Evolutionary conservation across 2,113 vertebrate genomes (phyloP), one percentile per base, ranked within the genome.

Genomic region (Lagopus leucura): DNA sequence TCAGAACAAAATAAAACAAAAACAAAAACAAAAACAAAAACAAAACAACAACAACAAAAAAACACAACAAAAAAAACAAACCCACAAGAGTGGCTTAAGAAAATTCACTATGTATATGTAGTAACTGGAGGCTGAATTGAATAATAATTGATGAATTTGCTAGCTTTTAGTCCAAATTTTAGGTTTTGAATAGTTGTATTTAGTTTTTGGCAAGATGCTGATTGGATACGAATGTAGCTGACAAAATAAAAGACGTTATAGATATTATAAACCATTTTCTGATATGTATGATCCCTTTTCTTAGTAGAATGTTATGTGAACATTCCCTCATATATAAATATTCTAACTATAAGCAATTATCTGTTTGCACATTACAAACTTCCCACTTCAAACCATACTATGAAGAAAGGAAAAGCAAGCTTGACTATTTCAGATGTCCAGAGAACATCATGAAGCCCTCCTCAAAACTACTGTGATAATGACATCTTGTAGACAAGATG

Each of bases 231-330:
- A 80, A 77, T 27, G 7, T 42, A 86, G 9, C 9, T 55, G 55
- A 42, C 3, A 65, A 48, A 36, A 70, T 11, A 60, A 89, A 65
- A 50, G 2, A 2, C 1, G 1, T n/a, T 66, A 45, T 58, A 50
- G 2, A 2, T 2, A 1, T n/a, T 66, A 42, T 58, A 58, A 79
- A 73, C 40, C 2, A 63, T 57, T 87, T 65, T 27, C 7, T 36
- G 21, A 21, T 79, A 25, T 45, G 2, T 3, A 15, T 28, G 22
- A 89, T 50, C 3, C 5, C 10, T 50, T 66, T 74, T 79, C 21
- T 45, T 40, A 69, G 11, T 11, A 57, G n/a, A 11, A 4, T 1
- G 40, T 10, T 1, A 2, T 30, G 15, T 17, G 7, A 10, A 55
- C 22, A 10, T 11, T 57, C 55, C 32, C 55, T 57, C 6, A 57